These are phyloP conservation scores for Colletes latitarsis DNA, from an alignment of 1,140 invertebrate species.

Conservation along the genomic window DNA sequence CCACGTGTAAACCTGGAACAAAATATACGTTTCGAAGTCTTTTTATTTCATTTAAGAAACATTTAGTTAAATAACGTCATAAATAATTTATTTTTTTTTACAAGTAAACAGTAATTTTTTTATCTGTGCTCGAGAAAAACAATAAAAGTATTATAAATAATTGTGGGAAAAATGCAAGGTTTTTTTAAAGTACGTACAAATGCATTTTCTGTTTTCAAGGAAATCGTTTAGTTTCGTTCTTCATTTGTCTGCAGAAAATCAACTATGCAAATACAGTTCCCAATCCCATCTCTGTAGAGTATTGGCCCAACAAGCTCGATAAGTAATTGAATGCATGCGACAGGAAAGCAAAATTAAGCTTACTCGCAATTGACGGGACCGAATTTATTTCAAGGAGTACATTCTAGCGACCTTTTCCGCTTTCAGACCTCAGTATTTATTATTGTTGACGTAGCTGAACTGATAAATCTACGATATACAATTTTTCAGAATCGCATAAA, in stretches of 20 bases:
- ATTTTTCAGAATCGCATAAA: no score
- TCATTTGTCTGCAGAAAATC: no score
- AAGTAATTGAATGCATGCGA: slow-evolving; percentile 50
- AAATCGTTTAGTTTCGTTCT: no score
- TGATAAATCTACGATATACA: no score
- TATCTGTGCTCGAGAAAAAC: no score
- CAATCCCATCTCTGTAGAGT: background rate
- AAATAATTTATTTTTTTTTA: no score
- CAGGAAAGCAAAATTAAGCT: slow-evolving; percentile 62
- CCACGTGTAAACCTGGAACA: slow-evolving; percentile 12
- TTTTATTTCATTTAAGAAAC: no score
- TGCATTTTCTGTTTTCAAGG: no score
- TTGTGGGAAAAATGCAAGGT: background rate
- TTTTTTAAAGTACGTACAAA: background rate
- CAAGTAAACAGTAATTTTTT: no score
- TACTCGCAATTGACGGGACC: slow-evolving; percentile 27
- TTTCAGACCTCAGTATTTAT: background rate
- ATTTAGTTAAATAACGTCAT: no score
- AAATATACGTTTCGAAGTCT: background rate
- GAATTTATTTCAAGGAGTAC: slow-evolving; percentile 34
- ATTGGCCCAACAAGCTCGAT: slow-evolving; percentile 31
- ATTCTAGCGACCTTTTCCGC: background rate
- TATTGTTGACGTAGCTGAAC: no score
- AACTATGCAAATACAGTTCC: background rate
- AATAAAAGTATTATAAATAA: no score